Base-by-base conservation (phyloP, 2,888 invertebrate genomes). In the Stegophylla sp. region DNA sequence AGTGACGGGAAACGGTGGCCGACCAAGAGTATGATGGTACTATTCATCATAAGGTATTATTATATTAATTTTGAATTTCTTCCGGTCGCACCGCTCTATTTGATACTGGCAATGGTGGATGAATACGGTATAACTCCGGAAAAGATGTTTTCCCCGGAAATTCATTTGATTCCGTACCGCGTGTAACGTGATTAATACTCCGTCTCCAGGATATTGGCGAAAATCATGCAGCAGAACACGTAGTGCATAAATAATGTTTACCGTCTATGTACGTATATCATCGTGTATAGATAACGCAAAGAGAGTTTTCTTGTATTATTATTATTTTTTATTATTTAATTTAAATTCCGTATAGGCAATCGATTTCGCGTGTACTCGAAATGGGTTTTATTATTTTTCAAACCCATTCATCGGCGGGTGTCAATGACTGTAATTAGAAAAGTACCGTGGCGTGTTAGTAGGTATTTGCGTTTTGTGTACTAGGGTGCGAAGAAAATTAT, bases 181-280 rank as follows among this genome's bases (percentile, higher is more conserved):
- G n/a, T 43, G 15, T 72, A 53, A 61, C 15, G 4, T 72, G 45
- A 48, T 61, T 48, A 73, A 63, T 61, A 74, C 26, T 43, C 56
- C 13, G 12, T 61, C n/a, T 43, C 15, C 12, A n/a, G 23, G 26
- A 72, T 43, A 59, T 43, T 59, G n/a, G 45, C 28, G 10, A 74
- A 34, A 61, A 20, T 61, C 28, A 26, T 13, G 45, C 61, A 28
- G 45, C 61, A 28, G n/a, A 20, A 28, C 9, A 28, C 45, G 48
- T 63, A 61, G 59, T 13, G 26, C 10, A 45, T 45, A n/a, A 56
- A n/a, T 72, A 59, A 59, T 71, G 41, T 20, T 20, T 15, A 23
- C 9, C 3, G 9, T 23, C 0, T 61, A 1, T 69, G 41, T n/a
- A 7, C 34, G 34, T n/a, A n/a, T n/a, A n/a, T 34, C 34, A 7